Evolutionary conservation across 2,113 vertebrate species (phyloP), one percentile per base, ranked within the genome.

Genomic region (Phyllostomus discolor): DNA sequence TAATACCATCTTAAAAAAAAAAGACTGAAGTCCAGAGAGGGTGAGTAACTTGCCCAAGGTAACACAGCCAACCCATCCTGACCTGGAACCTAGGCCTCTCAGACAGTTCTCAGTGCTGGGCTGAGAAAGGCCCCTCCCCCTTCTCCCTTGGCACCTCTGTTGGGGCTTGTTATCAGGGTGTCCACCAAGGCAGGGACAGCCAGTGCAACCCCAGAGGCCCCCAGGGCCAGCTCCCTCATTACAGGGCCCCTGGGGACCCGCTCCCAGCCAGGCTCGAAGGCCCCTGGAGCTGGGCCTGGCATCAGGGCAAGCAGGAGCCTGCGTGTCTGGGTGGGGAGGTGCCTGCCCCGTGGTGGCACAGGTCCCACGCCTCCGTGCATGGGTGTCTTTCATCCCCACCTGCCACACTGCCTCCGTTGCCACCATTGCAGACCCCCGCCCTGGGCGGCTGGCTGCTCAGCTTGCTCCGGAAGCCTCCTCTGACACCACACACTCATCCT

Each of bases 281-380:
- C 43, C 3, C 72, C 31, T 28, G 28, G 12, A 2, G n/a, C 93
- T 43, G 38, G 35, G 59, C 14, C 54, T 84, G 73, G 31, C 43
- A 28, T 33, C 48, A 20, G 80, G n/a, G 9, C 35, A 24, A 48
- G 80, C 79, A 83, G 54, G 64, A 19, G 2, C 0, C 0, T 2
- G 19, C 26, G 5, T 15, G 15, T 52, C 9, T 12, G 28, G 35
- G 28, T 0, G 0, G n/a, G 15, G n/a, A 38, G 10, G 16, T 19
- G 43, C 17, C 43, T 4, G 0, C 38, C 11, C 62, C 11, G 1
- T 4, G 22, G 57, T 8, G 57, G 54, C 50, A 1, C 35, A 50
- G 48, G 31, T 33, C 75, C 69, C 62, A 20, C 19, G 24, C 12
- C 16, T 35, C 19, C 75, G 4, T 1, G 0, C 4, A 0, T 5